These are phyloP conservation scores for Bursaphelenchus mucronatus DNA, from an alignment of 1,140 invertebrate genomes.

Conservation along the genomic window DNA sequence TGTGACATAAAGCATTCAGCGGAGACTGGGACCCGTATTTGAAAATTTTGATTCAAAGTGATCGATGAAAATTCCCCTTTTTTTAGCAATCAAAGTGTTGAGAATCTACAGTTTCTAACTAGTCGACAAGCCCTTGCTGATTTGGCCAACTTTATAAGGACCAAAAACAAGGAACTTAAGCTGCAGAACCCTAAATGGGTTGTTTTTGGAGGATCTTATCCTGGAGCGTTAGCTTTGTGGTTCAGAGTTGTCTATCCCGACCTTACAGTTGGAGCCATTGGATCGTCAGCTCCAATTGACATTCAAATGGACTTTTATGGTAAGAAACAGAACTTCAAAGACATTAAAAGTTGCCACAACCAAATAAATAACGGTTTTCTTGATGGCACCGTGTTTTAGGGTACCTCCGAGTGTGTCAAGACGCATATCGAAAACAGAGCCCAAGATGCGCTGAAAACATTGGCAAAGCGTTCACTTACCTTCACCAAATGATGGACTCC, in stretches of 20 bases:
- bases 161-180: slow-evolving; percentile 69
- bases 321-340: slow-evolving; percentile 1
- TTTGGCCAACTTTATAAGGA: slow-evolving; percentile 74
- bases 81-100: slow-evolving; percentile 12
- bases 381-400: not conserved
- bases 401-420: slow-evolving; percentile 24
- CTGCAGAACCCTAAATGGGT: slow-evolving; percentile 74
- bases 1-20: not conserved
- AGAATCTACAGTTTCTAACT: slow-evolving; percentile 69
- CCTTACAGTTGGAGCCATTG: slow-evolving; percentile 74
- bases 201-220: slow-evolving; percentile 84
- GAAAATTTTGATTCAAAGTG: not conserved
- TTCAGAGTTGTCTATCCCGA: slow-evolving; percentile 80
- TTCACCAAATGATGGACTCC: slow-evolving; percentile 9
- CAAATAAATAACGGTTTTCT: no score
- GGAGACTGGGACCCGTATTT: not conserved
- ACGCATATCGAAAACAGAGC: slow-evolving; percentile 10
- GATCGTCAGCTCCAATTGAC: slow-evolving; percentile 77
- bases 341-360: not conserved
- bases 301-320: slow-evolving; percentile 74
- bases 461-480: slow-evolving; percentile 7
- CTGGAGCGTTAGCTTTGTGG: slow-evolving; percentile 80
- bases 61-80: no score
- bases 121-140: slow-evolving; percentile 83
- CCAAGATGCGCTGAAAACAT: slow-evolving; percentile 25